These are phyloP conservation scores for Charanyca ferruginea DNA, from an alignment of 2,888 invertebrate genomes.

Conservation along the genomic window DNA sequence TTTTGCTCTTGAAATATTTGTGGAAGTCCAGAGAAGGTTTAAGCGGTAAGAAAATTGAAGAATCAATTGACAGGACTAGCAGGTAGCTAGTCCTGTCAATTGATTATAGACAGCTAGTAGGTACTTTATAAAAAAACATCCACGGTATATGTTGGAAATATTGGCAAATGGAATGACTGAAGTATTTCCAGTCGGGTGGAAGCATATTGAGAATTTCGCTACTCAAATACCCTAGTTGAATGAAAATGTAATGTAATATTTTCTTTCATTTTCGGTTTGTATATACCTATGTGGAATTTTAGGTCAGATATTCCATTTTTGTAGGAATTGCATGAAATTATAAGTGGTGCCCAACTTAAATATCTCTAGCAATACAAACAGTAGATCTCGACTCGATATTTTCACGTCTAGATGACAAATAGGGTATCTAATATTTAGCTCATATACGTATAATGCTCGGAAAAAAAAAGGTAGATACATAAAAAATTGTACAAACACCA, in stretches of 20 bases:
- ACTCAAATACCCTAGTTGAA: conserved; percentile 24
- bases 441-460: neutral
- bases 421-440: neutral
- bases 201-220: conserved; percentile 44
- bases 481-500: no score
- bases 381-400: neutral
- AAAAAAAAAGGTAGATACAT: neutral
- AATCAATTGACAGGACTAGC: no score
- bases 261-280: neutral
- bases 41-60: no score
- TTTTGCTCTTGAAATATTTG: no score
- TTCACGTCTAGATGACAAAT: neutral
- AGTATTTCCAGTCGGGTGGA: conserved; percentile 45
- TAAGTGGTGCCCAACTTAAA: neutral
- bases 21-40: no score
- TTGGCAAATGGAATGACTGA: conserved; percentile 11
- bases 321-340: neutral
- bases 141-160: conserved; percentile 13
- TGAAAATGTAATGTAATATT: conserved; percentile 19
- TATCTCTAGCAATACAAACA: neutral
- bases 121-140: conserved; percentile 28
- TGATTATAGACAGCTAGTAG: no score
- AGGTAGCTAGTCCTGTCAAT: no score
- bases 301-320: no score
- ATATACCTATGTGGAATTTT: neutral